Evolutionary conservation across 37 sponge, comb jelly and placozoan species (phyloP), one percentile per base, ranked within the genome.

Genomic region (Diacarnus erythraeanus): DNA sequence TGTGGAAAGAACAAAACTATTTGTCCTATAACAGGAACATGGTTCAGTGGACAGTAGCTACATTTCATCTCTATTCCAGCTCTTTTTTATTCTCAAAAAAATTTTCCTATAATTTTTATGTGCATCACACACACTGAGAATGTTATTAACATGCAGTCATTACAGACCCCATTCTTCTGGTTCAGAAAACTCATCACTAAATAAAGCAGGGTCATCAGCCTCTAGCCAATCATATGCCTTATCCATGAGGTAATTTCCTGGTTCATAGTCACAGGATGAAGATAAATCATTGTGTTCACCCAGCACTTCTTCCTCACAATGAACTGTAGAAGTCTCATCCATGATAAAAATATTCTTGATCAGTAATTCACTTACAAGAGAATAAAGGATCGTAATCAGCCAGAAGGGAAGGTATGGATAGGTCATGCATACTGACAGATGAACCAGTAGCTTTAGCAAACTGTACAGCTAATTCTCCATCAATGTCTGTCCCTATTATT

Each of bases 11-110:
- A 89, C 47, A 92, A 89, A 71, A 82, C 60, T 15, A 82, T 95
- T 26, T 95, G 96, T 80, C 96, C 96, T 0, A 85, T 95, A 51
- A 95, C 96, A 54, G 93, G 96, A 1, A 95, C 78, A 3, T 88
- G 90, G 87, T 95, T 95, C 79, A 59, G 77, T 38, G 84, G 84
- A 3, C 65, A 76, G 30, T 36, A 42, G 33, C 27, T 60, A n/a
- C 56, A 20, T 17, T 54, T 10, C 56, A 20, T 20, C 10, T 54
- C 17, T 54, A 54, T 54, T 54, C 10, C 10, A 54, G 56, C 56
- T 20, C 56, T 54, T 10, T 54, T 54, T 54, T 54, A n/a, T n/a
- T n/a, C n/a, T n/a, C 56, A 54, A 20, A 9, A 21, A 64, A 10
- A 18, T 35, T 38, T 68, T 68, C 34, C 8, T 68, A 38, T 35